Evolutionary conservation across 2,888 invertebrate genomes (phyloP).

Genomic region (Pterostichus madidus): DNA sequence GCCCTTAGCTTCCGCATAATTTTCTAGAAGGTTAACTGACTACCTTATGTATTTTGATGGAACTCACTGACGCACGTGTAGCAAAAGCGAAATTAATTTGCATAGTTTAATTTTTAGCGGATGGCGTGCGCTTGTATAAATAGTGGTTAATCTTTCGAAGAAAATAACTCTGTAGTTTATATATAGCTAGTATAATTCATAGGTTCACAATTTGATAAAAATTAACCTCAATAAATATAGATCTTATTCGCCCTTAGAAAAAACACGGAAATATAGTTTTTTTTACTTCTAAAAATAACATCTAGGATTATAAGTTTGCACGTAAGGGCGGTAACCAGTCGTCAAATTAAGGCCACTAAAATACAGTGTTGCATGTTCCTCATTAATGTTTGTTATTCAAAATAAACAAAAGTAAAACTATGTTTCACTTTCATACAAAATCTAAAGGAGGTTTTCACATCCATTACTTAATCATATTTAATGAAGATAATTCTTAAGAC

Average conservation of each 20-base stretch:
- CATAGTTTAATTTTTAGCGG: slow-evolving; percentile 49
- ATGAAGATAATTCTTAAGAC: no score
- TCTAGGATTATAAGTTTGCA: no score
- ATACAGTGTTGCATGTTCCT: no score
- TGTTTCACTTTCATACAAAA: no score
- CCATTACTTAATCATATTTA: no score
- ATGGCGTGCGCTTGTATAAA: slow-evolving; percentile 43
- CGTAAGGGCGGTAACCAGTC: no score
- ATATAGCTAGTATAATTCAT: slow-evolving; percentile 44
- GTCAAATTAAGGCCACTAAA: no score
- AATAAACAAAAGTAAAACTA: no score
- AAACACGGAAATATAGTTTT: slow-evolving; percentile 2
- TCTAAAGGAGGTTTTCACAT: no score
- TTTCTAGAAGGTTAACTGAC: neutral
- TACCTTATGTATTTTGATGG: slow-evolving; percentile 31
- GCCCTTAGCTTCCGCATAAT: neutral
- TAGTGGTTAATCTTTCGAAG: slow-evolving; percentile 36
- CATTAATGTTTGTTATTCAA: no score
- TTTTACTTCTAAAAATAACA: slow-evolving; percentile 47
- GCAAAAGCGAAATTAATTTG: slow-evolving; percentile 35
- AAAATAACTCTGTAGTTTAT: slow-evolving; percentile 37
- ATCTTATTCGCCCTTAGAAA: slow-evolving; percentile 7
- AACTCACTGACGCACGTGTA: slow-evolving; percentile 7
- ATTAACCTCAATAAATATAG: slow-evolving; percentile 50
- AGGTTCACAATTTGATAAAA: slow-evolving; percentile 47